Conservation (phyloP, 1,140 invertebrate species). For the Sitobion miscanthi region DNA sequence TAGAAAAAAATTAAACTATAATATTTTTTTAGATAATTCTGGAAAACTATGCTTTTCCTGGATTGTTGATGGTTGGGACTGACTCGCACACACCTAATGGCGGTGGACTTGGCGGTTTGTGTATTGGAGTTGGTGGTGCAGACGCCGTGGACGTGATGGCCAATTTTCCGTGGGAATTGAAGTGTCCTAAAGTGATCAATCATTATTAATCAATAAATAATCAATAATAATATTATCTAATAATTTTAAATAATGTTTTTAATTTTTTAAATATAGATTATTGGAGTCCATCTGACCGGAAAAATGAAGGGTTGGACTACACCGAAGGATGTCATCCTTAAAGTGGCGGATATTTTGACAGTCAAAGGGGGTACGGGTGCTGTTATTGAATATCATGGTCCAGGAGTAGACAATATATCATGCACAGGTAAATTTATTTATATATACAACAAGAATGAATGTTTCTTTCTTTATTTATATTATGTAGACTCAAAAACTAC, state of each 20-base stretch:
- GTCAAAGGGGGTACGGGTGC: conserved; percentile 87
- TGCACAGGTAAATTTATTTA: conserved; percentile 74
- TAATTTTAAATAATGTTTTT: too few relatives aligned
- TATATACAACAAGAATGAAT: too few relatives aligned
- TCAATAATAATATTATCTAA: too few relatives aligned
- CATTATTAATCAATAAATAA: too few relatives aligned
- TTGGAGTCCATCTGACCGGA: conserved; percentile 21
- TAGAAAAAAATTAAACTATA: too few relatives aligned
- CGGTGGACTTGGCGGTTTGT: conserved; percentile 94
- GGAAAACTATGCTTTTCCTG: conserved; percentile 99
- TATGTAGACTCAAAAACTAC: too few relatives aligned
- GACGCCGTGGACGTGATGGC: conserved; percentile 99
- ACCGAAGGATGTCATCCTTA: conserved; percentile 98
- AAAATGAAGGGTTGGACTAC: conserved; percentile 67
- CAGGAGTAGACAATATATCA: conserved; percentile 96
- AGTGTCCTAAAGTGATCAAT: conserved; percentile 88
- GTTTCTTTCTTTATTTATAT: too few relatives aligned
- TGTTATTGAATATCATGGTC: conserved; percentile 98
- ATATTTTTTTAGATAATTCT: conserved; percentile 63
- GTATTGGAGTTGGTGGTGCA: conserved; percentile 99
- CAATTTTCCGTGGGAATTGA: conserved; percentile 97
- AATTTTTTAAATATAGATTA: conserved; percentile 28
- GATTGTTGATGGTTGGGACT: conserved; percentile 94
- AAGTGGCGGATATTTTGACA: conserved; percentile 69
- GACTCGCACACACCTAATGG: conserved; percentile 99